Conservation (phyloP, 2,113 vertebrate genomes). For the Ovibos moschatus region DNA sequence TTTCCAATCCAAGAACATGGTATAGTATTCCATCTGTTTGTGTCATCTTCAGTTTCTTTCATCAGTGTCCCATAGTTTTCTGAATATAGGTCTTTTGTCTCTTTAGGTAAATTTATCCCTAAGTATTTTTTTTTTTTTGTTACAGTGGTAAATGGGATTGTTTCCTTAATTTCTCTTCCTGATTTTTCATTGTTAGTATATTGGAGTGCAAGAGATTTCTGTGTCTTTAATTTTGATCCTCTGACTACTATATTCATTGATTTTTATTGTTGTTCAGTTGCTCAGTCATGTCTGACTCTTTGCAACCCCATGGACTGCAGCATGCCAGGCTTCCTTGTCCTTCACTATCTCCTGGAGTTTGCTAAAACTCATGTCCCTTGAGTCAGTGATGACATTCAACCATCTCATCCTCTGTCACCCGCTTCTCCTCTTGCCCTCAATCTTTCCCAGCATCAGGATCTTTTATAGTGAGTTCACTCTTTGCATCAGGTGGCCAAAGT, state of each 20-base stretch:
- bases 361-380: neutral
- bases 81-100: neutral
- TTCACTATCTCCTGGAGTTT: neutral
- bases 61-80: neutral
- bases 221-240: neutral
- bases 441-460: neutral
- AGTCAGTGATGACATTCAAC: neutral
- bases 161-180: neutral
- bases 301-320: neutral
- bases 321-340: neutral
- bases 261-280: neutral
- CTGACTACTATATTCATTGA: neutral
- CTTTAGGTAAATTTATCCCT: neutral
- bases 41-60: neutral
- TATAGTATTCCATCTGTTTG: neutral
- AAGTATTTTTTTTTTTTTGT: neutral
- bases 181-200: neutral
- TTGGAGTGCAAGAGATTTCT: neutral
- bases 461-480: neutral
- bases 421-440: neutral
- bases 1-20: neutral
- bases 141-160: neutral
- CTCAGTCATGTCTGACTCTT: neutral
- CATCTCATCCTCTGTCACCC: neutral
- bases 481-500: neutral